These are phyloP conservation scores for Buathra laborator DNA, from an alignment of 2,888 invertebrate genomes.

Conservation along the genomic window DNA sequence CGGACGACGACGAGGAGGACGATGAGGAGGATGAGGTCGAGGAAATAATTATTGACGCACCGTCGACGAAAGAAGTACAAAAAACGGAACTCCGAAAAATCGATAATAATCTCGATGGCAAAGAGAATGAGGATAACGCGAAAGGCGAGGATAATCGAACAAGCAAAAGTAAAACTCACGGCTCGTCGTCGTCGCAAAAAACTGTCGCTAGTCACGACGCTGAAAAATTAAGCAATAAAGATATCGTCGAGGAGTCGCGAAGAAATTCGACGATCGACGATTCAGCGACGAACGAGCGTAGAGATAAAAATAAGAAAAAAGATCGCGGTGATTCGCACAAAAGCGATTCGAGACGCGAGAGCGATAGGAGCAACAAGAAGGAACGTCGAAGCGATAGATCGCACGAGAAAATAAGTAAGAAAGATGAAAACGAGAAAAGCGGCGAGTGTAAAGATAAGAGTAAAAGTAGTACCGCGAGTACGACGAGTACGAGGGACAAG, in stretches of 20 bases:
- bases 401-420: slow-evolving; percentile 66
- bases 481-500: slow-evolving; percentile 74
- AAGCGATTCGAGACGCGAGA: slow-evolving; percentile 64
- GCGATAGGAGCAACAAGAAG: slow-evolving; percentile 66
- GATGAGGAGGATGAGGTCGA: slow-evolving; percentile 63
- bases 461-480: slow-evolving; percentile 72
- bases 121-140: slow-evolving; percentile 65
- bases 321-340: slow-evolving; percentile 61
- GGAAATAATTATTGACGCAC: slow-evolving; percentile 50
- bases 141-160: slow-evolving; percentile 40
- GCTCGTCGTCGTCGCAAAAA: slow-evolving; percentile 32
- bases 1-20: slow-evolving; percentile 77
- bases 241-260: slow-evolving; percentile 63
- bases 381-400: slow-evolving; percentile 69
- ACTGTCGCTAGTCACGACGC: slow-evolving; percentile 45
- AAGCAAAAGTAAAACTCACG: slow-evolving; percentile 41
- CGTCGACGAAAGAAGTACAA: slow-evolving; percentile 63
- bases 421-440: slow-evolving; percentile 73
- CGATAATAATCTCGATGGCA: slow-evolving; percentile 53
- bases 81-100: slow-evolving; percentile 14
- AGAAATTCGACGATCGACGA: slow-evolving; percentile 36
- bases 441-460: slow-evolving; percentile 83
- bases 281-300: slow-evolving; percentile 11
- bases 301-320: slow-evolving; percentile 69
- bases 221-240: slow-evolving; percentile 40